Evolutionary conservation across 1,140 invertebrate species (phyloP).

Genomic region (Pseudomyrmex sp.): DNA sequence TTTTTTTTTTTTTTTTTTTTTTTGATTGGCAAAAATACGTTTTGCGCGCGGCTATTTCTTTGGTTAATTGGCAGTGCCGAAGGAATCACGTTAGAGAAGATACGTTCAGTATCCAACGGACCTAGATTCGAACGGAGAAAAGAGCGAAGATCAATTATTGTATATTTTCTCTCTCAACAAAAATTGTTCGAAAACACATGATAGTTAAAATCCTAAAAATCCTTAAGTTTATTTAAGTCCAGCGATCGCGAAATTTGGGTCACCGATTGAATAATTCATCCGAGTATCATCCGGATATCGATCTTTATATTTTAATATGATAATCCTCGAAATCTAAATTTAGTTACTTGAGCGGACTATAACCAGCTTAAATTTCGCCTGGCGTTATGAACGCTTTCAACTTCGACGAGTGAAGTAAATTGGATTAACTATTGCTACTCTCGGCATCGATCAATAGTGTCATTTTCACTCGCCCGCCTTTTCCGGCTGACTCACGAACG

Average conservation of each 20-base stretch:
- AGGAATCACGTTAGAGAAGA: slow-evolving; percentile 68
- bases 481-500: slow-evolving; percentile 76
- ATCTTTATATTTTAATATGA: slow-evolving; percentile 28
- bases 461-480: slow-evolving; percentile 77
- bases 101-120: slow-evolving; percentile 76
- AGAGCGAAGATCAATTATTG: too few species aligned
- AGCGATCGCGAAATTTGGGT: background rate
- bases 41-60: slow-evolving; percentile 56
- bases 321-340: slow-evolving; percentile 29
- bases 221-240: background rate
- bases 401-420: slow-evolving; percentile 40
- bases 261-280: slow-evolving; percentile 1
- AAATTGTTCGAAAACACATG: too few species aligned
- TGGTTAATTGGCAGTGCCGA: slow-evolving; percentile 60
- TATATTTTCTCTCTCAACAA: too few species aligned
- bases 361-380: slow-evolving; percentile 32
- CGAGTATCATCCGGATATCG: background rate
- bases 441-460: slow-evolving; percentile 63
- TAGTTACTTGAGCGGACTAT: background rate
- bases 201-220: too few species aligned
- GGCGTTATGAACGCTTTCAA: slow-evolving; percentile 1
- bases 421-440: slow-evolving; percentile 56
- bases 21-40: slow-evolving; percentile 8
- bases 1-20: too few species aligned
- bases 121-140: slow-evolving; percentile 54